phyloP scores from a whole-genome alignment of 2,113 vertebrate species.

The Irena cyanogastra region DNA sequence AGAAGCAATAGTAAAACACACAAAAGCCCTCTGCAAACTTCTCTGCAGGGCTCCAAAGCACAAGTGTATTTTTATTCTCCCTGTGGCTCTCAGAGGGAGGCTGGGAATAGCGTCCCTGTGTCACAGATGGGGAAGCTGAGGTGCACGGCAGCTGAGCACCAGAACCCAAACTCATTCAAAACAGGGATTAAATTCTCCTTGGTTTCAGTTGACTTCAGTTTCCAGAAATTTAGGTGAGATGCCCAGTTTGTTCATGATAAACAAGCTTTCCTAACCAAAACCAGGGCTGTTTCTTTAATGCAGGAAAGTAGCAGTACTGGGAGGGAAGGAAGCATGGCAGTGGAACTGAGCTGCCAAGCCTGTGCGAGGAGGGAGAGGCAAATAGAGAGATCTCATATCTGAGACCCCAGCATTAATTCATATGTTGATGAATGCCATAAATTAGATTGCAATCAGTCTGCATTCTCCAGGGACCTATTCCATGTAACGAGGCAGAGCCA shows the following conservation, averaged over 20 bases:
- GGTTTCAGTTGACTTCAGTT: not conserved
- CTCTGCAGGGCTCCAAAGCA: not conserved
- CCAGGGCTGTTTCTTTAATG: not conserved
- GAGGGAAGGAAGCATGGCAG: not conserved
- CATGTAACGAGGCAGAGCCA: slow-evolving; percentile 40
- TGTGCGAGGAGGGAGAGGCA: not conserved
- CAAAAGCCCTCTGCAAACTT: slow-evolving; percentile 9
- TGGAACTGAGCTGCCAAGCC: not conserved
- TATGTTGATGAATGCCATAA: slow-evolving; percentile 73
- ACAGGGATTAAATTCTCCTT: not conserved
- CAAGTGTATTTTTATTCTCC: not conserved
- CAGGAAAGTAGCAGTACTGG: not conserved
- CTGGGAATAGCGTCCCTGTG: not conserved
- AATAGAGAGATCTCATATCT: slow-evolving; percentile 33
- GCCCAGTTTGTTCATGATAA: not conserved
- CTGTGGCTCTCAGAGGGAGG: not conserved
- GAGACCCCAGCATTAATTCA: slow-evolving; percentile 54
- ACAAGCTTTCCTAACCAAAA: not conserved
- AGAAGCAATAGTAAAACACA: slow-evolving; percentile 7
- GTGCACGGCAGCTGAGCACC: not conserved
- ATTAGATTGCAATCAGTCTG: slow-evolving; percentile 68
- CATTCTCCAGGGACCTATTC: slow-evolving; percentile 55
- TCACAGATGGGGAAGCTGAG: not conserved
- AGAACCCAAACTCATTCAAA: not conserved
- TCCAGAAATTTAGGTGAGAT: not conserved